Percentiles rank a stretch among this genome's conserved stretches.
Conservation (phyloP, 2,797 vertebrate genomes). For the Phrynocephalus vlangalii region DNA sequence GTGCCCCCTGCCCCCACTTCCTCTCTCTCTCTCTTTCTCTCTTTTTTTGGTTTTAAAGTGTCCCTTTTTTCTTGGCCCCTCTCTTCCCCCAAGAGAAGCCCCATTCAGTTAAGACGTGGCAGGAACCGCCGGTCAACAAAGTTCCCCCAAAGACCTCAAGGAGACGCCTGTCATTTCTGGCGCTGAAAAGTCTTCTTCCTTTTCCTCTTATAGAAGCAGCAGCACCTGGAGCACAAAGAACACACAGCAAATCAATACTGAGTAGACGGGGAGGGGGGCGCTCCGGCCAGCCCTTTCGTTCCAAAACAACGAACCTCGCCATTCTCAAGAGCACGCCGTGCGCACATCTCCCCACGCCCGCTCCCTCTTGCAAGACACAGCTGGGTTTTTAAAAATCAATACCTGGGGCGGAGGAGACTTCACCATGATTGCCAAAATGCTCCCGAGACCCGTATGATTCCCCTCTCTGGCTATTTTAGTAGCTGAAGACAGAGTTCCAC, state of each 20-base stretch:
- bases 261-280: fast-evolving
- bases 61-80: conserved; percentile 69
- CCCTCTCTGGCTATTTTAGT: background rate
- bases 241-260: conserved; percentile 59
- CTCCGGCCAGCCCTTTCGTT: background rate
- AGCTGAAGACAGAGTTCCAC: background rate
- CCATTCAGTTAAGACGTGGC: conserved; percentile 78
- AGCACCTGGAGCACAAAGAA: conserved; percentile 90
- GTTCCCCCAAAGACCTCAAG: conserved; percentile 74
- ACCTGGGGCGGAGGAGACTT: background rate
- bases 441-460: background rate
- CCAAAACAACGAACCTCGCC: conserved; percentile 23
- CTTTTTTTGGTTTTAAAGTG: conserved; percentile 81
- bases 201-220: conserved; percentile 99
- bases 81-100: conserved; percentile 71
- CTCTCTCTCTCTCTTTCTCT: conserved; percentile 69
- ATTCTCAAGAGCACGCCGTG: conserved; percentile 45
- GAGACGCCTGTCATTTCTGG: conserved; percentile 93
- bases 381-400: background rate
- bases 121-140: conserved; percentile 77
- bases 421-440: background rate
- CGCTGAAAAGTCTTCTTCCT: conserved; percentile 96
- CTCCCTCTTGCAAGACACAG: background rate
- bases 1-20: conserved; percentile 68
- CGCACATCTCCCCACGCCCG: background rate